Percentiles rank a stretch among this genome's conserved stretches.
Evolutionary conservation across 1,140 invertebrate genomes (phyloP).

Genomic region (Diachasmimorpha longicaudata): DNA sequence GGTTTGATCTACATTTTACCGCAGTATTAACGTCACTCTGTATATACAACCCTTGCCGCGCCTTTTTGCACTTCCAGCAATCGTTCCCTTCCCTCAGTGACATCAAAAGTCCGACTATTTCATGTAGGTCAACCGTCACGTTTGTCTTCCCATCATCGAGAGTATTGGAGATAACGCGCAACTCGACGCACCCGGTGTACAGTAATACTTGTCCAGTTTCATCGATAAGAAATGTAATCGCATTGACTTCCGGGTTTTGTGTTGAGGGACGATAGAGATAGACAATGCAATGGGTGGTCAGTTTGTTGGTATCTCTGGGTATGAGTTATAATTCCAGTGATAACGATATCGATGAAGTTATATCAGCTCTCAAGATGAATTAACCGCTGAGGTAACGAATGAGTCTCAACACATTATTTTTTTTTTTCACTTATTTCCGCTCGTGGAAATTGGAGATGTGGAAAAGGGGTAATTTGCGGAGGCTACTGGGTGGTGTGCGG

Average conservation of each 20-base stretch:
- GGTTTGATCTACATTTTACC: constrained; percentile 5
- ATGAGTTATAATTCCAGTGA: neutral
- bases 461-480: neutral
- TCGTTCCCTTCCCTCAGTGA: neutral
- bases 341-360: neutral
- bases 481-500: neutral
- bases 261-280: neutral
- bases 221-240: constrained; percentile 4
- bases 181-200: neutral
- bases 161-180: neutral
- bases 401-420: neutral
- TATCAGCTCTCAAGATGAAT: neutral
- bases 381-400: neutral
- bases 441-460: too few relatives aligned
- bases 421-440: neutral
- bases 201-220: neutral
- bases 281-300: neutral
- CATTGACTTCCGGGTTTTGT: constrained; percentile 12
- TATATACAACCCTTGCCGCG: neutral
- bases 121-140: constrained; percentile 3
- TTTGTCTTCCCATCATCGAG: constrained; percentile 1
- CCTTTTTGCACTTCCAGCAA: neutral
- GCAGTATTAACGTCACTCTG: neutral
- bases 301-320: neutral
- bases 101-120: neutral